Evolutionary conservation across 2,888 invertebrate species (phyloP), one percentile per base, ranked within the genome.

Genomic region (Xylocampa areola): DNA sequence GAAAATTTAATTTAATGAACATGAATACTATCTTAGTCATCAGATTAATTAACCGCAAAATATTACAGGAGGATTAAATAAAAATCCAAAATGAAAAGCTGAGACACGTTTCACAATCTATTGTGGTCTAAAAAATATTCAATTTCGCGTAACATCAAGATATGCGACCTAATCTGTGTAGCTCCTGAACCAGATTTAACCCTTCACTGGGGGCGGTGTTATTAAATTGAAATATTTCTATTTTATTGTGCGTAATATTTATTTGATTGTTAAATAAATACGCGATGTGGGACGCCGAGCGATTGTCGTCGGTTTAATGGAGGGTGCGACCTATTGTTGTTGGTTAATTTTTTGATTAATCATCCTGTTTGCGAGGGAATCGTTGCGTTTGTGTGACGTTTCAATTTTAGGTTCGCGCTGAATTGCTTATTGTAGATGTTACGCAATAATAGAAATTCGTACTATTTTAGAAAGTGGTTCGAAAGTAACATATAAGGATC

Each of bases 261-360:
- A 93, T 94, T 92, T 92, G 93, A 94, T 94, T 93, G 93, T 92
- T 88, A 90, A 92, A 93, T 93, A 92, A 93, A 92, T 90, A 92
- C 83, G 85, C 83, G 82, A 89, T 92, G 92, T 92, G 93, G 92
- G 92, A 89, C 87, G 90, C 87, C 85, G 85, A 82, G 82, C 81
- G 87, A 90, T 93, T 93, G 92, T 92, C 79, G 71, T 77, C 82
- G 80, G 84, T 83, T 86, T 87, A 91, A 92, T 89, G 85, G 90
- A 87, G 90, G 92, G 89, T 85, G 86, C 71, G 68, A 68, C 82
- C n/a, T 74, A 90, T 93, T 94, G 93, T 93, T 77, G 89, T 87
- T 86, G 90, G 92, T 92, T 92, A 94, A 93, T 94, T 94, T 94
- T 93, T 93, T 94, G 94, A 94, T 94, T 92, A 94, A 94, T 94